A percentile compares a stretch with the other conserved stretches of the same genome.
Evolutionary conservation across 2,888 invertebrate genomes (phyloP).

Genomic region (Pachymerium ferrugineum): DNA sequence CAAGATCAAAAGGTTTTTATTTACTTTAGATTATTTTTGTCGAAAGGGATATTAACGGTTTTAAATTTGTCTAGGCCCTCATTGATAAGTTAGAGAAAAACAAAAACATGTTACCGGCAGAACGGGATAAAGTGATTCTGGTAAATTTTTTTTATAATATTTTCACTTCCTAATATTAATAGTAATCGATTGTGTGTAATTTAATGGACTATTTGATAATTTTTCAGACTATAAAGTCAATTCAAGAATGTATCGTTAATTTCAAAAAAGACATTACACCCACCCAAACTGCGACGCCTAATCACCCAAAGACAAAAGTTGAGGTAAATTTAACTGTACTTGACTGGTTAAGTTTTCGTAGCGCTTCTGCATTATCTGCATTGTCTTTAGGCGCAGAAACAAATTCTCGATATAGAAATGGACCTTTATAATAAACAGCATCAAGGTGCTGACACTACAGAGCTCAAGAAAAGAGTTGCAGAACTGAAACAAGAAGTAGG

Average conservation of each 20-base stretch:
- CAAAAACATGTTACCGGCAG: slow-evolving; percentile 56
- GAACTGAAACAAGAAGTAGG: slow-evolving; percentile 57
- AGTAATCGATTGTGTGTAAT: background rate
- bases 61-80: slow-evolving; percentile 52
- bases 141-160: slow-evolving; percentile 37
- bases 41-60: slow-evolving; percentile 25
- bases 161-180: background rate
- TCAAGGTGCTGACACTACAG: slow-evolving; percentile 78
- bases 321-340: slow-evolving; percentile 51
- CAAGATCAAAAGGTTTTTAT: slow-evolving; percentile 66
- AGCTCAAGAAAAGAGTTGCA: slow-evolving; percentile 67
- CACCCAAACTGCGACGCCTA: slow-evolving; percentile 43
- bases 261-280: slow-evolving; percentile 58
- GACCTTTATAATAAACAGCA: slow-evolving; percentile 84
- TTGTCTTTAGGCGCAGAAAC: slow-evolving; percentile 61
- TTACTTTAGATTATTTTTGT: background rate
- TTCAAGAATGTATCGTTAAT: slow-evolving; percentile 76
- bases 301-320: slow-evolving; percentile 59
- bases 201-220: background rate
- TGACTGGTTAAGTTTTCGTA: no score
- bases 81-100: slow-evolving; percentile 77
- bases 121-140: slow-evolving; percentile 66
- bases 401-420: slow-evolving; percentile 82
- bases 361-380: background rate
- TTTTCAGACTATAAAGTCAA: slow-evolving; percentile 64